Evolutionary conservation across 2,113 vertebrate species (phyloP).

Genomic region (Aviceda subcristata): DNA sequence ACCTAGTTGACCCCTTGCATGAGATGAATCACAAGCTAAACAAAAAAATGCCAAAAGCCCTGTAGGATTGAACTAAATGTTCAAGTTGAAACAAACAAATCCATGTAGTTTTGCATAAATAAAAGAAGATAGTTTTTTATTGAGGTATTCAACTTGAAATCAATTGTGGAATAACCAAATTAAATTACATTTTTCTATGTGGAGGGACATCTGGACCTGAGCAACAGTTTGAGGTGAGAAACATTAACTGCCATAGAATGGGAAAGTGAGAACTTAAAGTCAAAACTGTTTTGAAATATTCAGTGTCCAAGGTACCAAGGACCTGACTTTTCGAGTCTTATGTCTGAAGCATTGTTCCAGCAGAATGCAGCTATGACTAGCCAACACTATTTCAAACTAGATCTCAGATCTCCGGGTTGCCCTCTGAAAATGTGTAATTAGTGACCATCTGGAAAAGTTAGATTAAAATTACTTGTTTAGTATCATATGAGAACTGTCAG

Average conservation of each 20-base stretch:
- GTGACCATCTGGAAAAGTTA: not conserved
- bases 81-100: not conserved
- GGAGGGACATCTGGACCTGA: not conserved
- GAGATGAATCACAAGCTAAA: constrained; percentile 22
- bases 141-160: not conserved
- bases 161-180: not conserved
- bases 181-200: not conserved
- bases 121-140: not conserved
- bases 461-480: not conserved
- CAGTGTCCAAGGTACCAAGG: not conserved
- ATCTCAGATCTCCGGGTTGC: not conserved
- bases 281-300: not conserved
- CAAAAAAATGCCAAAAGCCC: constrained; percentile 4
- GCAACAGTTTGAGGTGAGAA: not conserved
- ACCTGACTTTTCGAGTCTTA: not conserved
- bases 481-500: not conserved
- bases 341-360: not conserved
- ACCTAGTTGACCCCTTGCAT: not conserved
- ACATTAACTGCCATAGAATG: not conserved
- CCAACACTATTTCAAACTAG: not conserved
- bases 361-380: not conserved
- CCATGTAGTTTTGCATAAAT: not conserved
- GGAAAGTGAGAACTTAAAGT: not conserved
- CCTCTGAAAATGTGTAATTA: not conserved
- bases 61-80: not conserved